Evolutionary conservation across 30 jellyfish, hydroid and myxozoan species (phyloP).

Genomic region (Nemopilema nomurai): DNA sequence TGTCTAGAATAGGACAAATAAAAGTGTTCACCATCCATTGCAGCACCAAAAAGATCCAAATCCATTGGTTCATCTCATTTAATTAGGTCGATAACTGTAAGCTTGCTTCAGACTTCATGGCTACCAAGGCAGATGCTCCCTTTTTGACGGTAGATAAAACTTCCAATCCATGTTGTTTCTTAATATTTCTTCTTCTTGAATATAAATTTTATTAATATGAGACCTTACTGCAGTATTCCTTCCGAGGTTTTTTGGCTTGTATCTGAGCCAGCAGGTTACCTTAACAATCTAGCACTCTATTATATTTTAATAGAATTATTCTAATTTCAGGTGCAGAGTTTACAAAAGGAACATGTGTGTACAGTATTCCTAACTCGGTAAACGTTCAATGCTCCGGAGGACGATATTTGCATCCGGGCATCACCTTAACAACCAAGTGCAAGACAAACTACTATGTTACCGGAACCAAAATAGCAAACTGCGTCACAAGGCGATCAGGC

Average conservation of each 20-base stretch:
- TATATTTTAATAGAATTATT: not conserved
- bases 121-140: too few species aligned
- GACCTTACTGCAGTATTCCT: too few species aligned
- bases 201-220: too few species aligned
- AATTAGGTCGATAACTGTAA: too few species aligned
- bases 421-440: slow-evolving; percentile 36
- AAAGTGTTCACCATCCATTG: not conserved
- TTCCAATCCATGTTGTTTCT: too few species aligned
- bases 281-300: too few species aligned
- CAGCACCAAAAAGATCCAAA: not conserved
- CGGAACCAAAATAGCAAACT: slow-evolving; percentile 19
- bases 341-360: slow-evolving; percentile 24
- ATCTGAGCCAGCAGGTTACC: not conserved
- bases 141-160: too few species aligned
- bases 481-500: slow-evolving; percentile 18
- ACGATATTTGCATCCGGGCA: slow-evolving; percentile 25
- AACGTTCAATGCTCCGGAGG: slow-evolving; percentile 51
- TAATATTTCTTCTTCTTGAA: too few species aligned
- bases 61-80: too few species aligned
- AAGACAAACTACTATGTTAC: slow-evolving; percentile 10
- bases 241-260: not conserved
- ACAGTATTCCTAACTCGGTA: slow-evolving; percentile 18
- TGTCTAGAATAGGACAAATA: not conserved
- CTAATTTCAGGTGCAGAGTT: slow-evolving; percentile 1
- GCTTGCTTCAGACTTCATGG: too few species aligned